phyloP scores from a whole-genome alignment of 2,888 invertebrate species.

The Drosophila mayaguana region DNA sequence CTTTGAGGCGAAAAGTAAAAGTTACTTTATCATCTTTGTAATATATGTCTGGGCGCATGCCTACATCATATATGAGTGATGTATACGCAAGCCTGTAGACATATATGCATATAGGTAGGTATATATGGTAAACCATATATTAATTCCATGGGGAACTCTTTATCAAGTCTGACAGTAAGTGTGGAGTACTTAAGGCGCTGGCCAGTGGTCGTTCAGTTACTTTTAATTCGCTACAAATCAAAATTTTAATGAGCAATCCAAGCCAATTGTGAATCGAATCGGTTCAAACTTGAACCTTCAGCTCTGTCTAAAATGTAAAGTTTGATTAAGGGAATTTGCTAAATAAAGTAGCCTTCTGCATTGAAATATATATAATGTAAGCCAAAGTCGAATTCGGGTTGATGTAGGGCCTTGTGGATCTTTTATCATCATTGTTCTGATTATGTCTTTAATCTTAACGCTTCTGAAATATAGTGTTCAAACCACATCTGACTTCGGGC shows the following conservation, averaged over 20 bases:
- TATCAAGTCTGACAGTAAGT: conserved; percentile 8
- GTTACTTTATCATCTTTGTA: conserved; percentile 55
- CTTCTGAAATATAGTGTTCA: too few species aligned
- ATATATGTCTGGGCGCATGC: conserved; percentile 12
- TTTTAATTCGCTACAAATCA: neutral
- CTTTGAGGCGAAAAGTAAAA: conserved; percentile 65
- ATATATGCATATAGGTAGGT: too few species aligned
- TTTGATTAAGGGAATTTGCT: neutral
- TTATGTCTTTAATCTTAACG: too few species aligned
- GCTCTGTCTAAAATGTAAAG: neutral
- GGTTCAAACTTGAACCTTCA: neutral
- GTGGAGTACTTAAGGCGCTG: neutral
- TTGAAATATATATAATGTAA: too few species aligned
- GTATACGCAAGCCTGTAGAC: neutral
- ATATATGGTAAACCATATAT: neutral
- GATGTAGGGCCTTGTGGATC: too few species aligned
- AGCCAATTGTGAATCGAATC: neutral
- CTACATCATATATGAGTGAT: neutral
- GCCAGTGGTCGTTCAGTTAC: neutral
- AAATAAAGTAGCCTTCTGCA: neutral
- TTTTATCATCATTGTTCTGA: too few species aligned
- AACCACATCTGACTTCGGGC: too few species aligned
- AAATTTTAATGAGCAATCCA: neutral
- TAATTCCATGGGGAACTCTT: neutral
- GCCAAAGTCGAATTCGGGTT: too few species aligned